A percentile compares a stretch with the other conserved stretches of the same genome.
Evolutionary conservation across 2,888 invertebrate genomes (phyloP).

Genomic region (Parthenolecanium corni): DNA sequence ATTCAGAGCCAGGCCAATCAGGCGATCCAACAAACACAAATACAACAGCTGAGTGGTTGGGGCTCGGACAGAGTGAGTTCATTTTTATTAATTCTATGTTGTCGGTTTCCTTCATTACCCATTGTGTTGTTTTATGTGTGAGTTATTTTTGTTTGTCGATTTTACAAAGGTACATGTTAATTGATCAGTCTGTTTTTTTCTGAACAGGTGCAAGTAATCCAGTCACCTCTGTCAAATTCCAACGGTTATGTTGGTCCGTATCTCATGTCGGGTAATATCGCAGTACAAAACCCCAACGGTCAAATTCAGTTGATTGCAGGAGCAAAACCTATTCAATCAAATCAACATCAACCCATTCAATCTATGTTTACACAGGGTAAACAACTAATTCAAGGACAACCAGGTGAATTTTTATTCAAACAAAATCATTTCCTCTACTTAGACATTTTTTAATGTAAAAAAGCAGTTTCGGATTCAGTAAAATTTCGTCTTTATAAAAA

Average conservation of each 20-base stretch:
- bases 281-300: conserved; percentile 61
- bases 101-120: not conserved
- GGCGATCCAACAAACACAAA: conserved; percentile 33
- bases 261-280: conserved; percentile 68
- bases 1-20: conserved; percentile 35
- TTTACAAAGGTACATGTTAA: too few relatives aligned
- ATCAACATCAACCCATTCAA: conserved; percentile 59
- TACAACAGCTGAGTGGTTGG: conserved; percentile 48
- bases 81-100: not conserved
- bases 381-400: conserved; percentile 36
- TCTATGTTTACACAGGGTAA: conserved; percentile 66
- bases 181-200: not conserved
- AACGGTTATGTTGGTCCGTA: conserved; percentile 53
- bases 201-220: conserved; percentile 62
- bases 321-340: conserved; percentile 67
- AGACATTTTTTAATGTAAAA: too few relatives aligned
- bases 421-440: too few relatives aligned
- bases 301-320: conserved; percentile 66
- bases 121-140: too few relatives aligned
- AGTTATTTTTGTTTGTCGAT: too few relatives aligned
- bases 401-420: conserved; percentile 43
- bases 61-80: conserved; percentile 48
- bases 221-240: conserved; percentile 68
- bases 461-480: too few relatives aligned
- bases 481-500: too few relatives aligned